A percentile compares a stretch with the other conserved stretches of the same genome.
Evolutionary conservation across 1,140 invertebrate genomes (phyloP).

Genomic region (Drosophila cardini): DNA sequence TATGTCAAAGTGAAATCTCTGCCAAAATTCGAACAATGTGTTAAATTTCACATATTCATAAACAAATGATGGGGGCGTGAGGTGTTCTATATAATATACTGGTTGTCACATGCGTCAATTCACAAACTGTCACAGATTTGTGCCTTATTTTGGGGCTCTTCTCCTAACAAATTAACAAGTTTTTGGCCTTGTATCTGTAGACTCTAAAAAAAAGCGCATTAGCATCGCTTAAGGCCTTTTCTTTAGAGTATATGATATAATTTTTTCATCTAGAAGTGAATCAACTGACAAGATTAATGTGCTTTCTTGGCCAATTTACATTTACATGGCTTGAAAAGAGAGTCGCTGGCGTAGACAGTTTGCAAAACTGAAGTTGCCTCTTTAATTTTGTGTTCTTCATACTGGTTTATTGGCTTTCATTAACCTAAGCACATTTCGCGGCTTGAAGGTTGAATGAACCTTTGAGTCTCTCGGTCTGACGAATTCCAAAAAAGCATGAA

Average conservation of each 20-base stretch:
- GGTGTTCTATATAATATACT: neutral
- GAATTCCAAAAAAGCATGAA: constrained; percentile 1
- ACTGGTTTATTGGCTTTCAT: constrained; percentile 50
- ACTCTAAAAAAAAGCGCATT: constrained; percentile 5
- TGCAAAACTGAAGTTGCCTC: constrained; percentile 24
- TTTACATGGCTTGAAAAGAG: neutral
- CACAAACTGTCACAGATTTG: constrained; percentile 9
- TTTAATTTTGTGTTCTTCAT: constrained; percentile 6
- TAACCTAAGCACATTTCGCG: constrained; percentile 50
- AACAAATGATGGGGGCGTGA: constrained; percentile 3
- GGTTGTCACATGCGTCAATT: constrained; percentile 42
- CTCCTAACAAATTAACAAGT: constrained; percentile 23
- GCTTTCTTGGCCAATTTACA: constrained; percentile 44
- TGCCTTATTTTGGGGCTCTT: constrained; percentile 13
- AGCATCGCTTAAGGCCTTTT: neutral
- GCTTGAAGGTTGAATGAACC: constrained; percentile 67
- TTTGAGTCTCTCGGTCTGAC: constrained; percentile 25
- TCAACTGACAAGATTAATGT: constrained; percentile 37
- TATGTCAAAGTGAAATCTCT: constrained; percentile 63
- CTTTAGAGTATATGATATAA: neutral
- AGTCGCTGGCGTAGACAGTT: constrained; percentile 33
- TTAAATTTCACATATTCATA: constrained; percentile 57
- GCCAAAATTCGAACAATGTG: constrained; percentile 59
- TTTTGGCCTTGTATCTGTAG: constrained; percentile 12
- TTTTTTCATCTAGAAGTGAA: neutral